These are phyloP conservation scores for Coremacera marginata DNA, from an alignment of 2,888 invertebrate species.

Conservation along the genomic window DNA sequence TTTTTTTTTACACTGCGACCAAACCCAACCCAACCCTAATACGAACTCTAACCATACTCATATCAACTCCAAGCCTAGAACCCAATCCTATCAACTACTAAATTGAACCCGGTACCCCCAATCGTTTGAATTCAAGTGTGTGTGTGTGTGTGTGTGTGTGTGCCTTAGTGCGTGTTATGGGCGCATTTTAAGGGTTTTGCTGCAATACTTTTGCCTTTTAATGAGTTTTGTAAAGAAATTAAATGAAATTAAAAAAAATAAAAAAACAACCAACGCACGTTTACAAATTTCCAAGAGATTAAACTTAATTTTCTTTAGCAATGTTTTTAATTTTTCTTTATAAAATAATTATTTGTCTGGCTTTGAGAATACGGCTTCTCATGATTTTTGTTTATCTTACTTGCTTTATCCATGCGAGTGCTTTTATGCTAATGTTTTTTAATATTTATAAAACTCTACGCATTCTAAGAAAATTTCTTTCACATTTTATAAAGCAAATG, in stretches of 20 bases:
- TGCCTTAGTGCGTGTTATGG: background rate
- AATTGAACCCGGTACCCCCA: background rate
- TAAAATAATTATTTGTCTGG: too few relatives aligned
- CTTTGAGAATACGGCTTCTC: too few relatives aligned
- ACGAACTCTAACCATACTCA: background rate
- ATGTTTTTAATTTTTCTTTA: too few relatives aligned
- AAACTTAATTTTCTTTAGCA: too few relatives aligned
- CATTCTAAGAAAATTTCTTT: too few relatives aligned
- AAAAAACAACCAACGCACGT: background rate
- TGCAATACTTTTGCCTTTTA: constrained; percentile 7
- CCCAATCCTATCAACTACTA: background rate
- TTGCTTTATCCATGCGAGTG: too few relatives aligned
- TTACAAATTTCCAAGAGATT: background rate
- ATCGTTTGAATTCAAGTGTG: background rate
- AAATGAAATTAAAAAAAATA: constrained; percentile 25
- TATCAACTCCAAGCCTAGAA: background rate
- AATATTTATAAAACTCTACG: too few relatives aligned
- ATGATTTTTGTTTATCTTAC: too few relatives aligned
- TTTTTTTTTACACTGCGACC: background rate
- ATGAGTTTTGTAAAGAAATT: constrained; percentile 18
- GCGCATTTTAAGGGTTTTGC: constrained; percentile 12
- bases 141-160: background rate
- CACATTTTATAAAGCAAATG: too few relatives aligned
- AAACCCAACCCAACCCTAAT: background rate
- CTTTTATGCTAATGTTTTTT: too few relatives aligned